A percentile compares a stretch with the other conserved stretches of the same genome.
Conservation (phyloP, 2,888 invertebrate genomes). For the Drosophila monieri region DNA sequence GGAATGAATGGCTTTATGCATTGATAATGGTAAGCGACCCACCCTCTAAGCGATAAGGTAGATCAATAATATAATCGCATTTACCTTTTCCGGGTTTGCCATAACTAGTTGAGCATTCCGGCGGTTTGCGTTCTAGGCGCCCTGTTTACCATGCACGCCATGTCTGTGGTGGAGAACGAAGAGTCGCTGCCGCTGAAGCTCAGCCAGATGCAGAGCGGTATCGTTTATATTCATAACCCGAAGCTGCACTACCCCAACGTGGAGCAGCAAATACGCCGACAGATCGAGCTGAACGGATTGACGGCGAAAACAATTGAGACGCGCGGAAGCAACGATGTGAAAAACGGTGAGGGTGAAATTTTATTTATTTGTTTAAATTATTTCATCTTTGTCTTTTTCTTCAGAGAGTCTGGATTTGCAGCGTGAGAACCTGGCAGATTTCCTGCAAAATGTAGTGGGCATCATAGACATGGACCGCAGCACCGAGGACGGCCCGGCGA, state of each 20-base stretch:
- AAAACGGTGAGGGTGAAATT: constrained; percentile 37
- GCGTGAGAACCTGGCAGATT: constrained; percentile 75
- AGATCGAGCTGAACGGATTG: constrained; percentile 68
- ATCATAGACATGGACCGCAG: constrained; percentile 62
- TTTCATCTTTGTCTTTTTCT: background rate
- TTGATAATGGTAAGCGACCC: constrained; percentile 73
- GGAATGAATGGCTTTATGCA: constrained; percentile 74
- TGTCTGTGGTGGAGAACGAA: constrained; percentile 65
- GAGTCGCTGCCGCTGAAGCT: constrained; percentile 71
- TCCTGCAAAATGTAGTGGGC: constrained; percentile 81
- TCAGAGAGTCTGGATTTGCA: constrained; percentile 77
- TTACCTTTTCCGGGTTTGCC: background rate
- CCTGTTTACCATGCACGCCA: constrained; percentile 73
- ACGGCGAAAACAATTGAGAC: constrained; percentile 49
- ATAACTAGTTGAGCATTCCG: constrained; percentile 69
- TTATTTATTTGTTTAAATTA: background rate
- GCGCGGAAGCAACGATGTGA: constrained; percentile 36
- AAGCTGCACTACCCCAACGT: constrained; percentile 46
- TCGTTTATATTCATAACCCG: constrained; percentile 68
- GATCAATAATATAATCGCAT: too few relatives aligned
- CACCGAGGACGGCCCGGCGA: constrained; percentile 55
- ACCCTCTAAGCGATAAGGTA: too few relatives aligned
- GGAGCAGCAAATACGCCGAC: constrained; percentile 57
- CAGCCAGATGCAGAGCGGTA: constrained; percentile 66
- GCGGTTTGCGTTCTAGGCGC: constrained; percentile 67